These are phyloP conservation scores for Echinometra lucunter DNA, from an alignment of 53 echinoderm and acorn worm genomes.

Conservation along the genomic window DNA sequence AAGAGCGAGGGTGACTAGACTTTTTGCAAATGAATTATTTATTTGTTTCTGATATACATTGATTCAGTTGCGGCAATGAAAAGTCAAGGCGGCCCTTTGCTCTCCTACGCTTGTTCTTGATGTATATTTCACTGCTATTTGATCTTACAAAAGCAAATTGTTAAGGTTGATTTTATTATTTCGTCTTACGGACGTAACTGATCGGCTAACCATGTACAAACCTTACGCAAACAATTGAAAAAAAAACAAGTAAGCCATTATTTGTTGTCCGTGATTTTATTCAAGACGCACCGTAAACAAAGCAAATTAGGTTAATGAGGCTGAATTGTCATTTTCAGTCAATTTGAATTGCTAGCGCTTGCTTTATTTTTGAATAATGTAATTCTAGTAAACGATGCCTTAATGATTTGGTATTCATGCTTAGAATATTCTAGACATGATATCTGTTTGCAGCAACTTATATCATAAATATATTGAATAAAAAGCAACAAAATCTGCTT, in stretches of 20 bases:
- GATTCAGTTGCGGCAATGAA: neutral
- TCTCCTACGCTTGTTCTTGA: neutral
- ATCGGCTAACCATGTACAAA: neutral
- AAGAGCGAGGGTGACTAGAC: slow-evolving; percentile 31
- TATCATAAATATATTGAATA: no score
- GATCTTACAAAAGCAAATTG: neutral
- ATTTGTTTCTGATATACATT: slow-evolving; percentile 8
- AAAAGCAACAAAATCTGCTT: no score
- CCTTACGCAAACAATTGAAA: no score
- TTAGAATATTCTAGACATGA: no score
- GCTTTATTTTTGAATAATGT: neutral
- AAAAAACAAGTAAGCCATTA: neutral
- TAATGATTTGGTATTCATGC: neutral
- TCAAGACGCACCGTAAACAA: neutral
- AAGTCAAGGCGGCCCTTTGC: neutral
- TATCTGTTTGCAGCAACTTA: no score
- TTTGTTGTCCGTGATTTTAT: neutral
- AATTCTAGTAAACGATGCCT: neutral
- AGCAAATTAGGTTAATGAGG: neutral
- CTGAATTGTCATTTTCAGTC: neutral
- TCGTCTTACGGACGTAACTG: neutral
- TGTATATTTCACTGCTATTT: neutral
- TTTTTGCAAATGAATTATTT: slow-evolving; percentile 43
- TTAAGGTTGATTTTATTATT: neutral
- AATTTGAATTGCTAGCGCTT: neutral